phyloP scores from a whole-genome alignment of 1,140 invertebrate species.

The Drosophila orosa region DNA sequence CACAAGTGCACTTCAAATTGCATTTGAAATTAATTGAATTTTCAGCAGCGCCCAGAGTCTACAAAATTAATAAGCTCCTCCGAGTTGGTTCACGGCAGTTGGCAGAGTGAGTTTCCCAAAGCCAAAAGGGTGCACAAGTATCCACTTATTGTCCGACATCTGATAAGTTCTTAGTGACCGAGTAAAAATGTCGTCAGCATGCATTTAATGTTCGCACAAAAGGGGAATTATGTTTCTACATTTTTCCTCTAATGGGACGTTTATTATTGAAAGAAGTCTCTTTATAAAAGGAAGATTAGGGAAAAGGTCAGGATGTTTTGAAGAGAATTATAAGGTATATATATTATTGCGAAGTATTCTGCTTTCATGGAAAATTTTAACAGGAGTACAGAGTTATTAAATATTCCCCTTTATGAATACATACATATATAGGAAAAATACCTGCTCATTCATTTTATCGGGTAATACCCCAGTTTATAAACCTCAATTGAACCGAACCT shows the following conservation, averaged over 20 bases:
- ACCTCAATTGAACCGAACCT: not conserved
- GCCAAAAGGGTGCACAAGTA: slow-evolving; percentile 14
- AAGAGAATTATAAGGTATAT: rapidly evolving
- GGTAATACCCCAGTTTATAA: not conserved
- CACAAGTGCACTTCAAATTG: slow-evolving; percentile 75
- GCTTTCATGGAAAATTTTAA: too few species aligned
- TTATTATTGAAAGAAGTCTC: not conserved
- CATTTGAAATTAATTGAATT: slow-evolving; percentile 79
- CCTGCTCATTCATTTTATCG: not conserved
- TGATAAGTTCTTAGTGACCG: not conserved
- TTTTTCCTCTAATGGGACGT: not conserved
- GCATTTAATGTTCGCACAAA: slow-evolving; percentile 1
- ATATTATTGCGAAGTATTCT: too few species aligned
- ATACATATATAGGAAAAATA: not conserved
- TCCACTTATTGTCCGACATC: slow-evolving; percentile 12
- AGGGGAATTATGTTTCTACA: not conserved
- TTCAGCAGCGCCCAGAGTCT: slow-evolving; percentile 29
- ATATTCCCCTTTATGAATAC: too few species aligned
- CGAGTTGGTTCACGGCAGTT: slow-evolving; percentile 2
- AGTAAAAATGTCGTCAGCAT: slow-evolving; percentile 4
- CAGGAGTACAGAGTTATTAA: too few species aligned
- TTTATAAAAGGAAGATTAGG: not conserved
- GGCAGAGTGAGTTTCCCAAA: not conserved
- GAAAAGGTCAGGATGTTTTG: not conserved
- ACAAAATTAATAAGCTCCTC: slow-evolving; percentile 20